A percentile compares a stretch with the other conserved stretches of the same genome.
These are phyloP conservation scores for Clunio marinus DNA, from an alignment of 2,888 invertebrate genomes.

Conservation along the genomic window DNA sequence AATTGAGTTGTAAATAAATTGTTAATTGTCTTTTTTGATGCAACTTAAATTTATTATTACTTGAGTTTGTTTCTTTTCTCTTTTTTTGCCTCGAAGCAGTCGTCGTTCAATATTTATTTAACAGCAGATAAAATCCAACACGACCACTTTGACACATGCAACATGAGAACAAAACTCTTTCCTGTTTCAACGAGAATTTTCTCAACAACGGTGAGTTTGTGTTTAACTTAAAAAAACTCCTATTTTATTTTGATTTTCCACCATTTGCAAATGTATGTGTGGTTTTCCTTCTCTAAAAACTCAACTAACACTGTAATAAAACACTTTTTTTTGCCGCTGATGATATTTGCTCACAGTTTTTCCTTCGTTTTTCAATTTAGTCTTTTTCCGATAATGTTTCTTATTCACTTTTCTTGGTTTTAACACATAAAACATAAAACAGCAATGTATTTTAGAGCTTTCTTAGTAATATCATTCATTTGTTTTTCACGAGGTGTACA, in stretches of 20 bases:
- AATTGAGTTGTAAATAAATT: background rate
- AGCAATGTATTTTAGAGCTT: background rate
- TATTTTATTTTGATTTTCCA: slow-evolving; percentile 28
- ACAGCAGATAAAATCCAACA: slow-evolving; percentile 21
- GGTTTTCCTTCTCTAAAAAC: slow-evolving; percentile 30
- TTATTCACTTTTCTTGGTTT: background rate
- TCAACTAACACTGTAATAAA: background rate
- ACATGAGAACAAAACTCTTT: slow-evolving; percentile 21
- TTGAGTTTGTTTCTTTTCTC: background rate
- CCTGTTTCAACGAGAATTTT: slow-evolving; percentile 6
- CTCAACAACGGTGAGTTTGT: background rate
- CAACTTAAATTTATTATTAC: background rate
- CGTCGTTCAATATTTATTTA: background rate
- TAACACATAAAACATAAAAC: background rate
- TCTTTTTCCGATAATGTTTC: slow-evolving; percentile 11
- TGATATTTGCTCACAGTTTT: slow-evolving; percentile 8
- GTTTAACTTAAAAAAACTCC: background rate
- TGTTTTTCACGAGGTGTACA: background rate
- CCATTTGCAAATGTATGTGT: slow-evolving; percentile 18
- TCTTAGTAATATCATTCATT: background rate
- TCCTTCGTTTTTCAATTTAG: too few species aligned
- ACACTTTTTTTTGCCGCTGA: background rate
- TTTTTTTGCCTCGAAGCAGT: background rate
- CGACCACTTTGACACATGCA: slow-evolving; percentile 36
- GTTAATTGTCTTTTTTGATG: background rate